Evolutionary conservation across 2,797 vertebrate species (phyloP), one percentile per base, ranked within the genome.

Genomic region (Oryzias dopingdopingensis): DNA sequence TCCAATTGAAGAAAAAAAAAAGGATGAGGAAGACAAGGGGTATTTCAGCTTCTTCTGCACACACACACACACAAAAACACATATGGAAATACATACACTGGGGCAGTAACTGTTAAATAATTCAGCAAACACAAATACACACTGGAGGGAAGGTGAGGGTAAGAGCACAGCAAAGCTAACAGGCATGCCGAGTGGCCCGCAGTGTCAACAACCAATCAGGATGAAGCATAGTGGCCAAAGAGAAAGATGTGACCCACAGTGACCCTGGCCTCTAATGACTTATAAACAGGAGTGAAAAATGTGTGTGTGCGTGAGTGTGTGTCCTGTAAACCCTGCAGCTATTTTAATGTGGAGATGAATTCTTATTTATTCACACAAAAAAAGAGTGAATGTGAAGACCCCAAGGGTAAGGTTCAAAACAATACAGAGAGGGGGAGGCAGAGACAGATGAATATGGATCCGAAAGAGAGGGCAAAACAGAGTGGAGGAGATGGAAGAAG

Each of bases 331-430:
- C 62, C 80, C 84, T 52, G 77, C 41, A 85, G 86, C 82, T 86
- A 83, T 81, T 85, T 85, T 87, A 87, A 86, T 80, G 80, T 78
- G 82, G 69, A 82, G 83, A 84, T 82, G 82, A 85, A 87, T 87
- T 89, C 83, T 84, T 79, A 90, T 86, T 83, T 86, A 89, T 86
- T 84, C 84, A 81, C 86, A 85, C 32, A 72, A 75, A 81, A 60
- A 79, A 83, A 63, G 78, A 84, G 70, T 68, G 79, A 83, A 67
- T 59, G 76, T 76, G 83, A 56, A 67, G 76, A 84, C 79, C 83
- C 76, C 73, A 76, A 62, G 85, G 86, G 74, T 81, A 59, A 79
- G 74, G 83, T 86, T 87, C 83, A 87, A 86, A 88, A 88, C 76
- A 82, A 86, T 77, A 81, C 63, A 17, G 73, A 63, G 65, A 52